These are phyloP conservation scores for Luidia sarsii DNA, from an alignment of 53 echinoderm and acorn worm genomes.

Conservation along the genomic window DNA sequence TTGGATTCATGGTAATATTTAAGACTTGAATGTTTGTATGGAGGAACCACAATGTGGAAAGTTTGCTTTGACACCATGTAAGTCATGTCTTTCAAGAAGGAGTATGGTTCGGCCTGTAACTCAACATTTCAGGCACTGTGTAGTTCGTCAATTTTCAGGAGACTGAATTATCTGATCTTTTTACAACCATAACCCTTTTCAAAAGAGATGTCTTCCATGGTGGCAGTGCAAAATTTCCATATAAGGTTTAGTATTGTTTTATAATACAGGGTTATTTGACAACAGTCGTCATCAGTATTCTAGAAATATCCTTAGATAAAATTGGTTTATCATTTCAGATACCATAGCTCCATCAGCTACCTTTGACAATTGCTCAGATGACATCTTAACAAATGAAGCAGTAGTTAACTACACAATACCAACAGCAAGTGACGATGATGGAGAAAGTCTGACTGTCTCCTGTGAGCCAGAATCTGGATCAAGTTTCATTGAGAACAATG, in stretches of 20 bases:
- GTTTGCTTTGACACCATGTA: neutral
- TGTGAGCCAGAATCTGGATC: constrained; percentile 34
- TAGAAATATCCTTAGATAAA: neutral
- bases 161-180: too few relatives aligned
- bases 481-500: neutral
- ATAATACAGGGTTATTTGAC: too few relatives aligned
- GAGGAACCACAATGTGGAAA: too few relatives aligned
- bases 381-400: constrained; percentile 15
- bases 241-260: too few relatives aligned
- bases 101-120: neutral
- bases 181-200: too few relatives aligned
- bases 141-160: neutral
- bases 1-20: too few relatives aligned
- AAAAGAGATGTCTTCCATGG: too few relatives aligned
- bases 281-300: too few relatives aligned
- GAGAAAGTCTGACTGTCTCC: neutral
- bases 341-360: constrained; percentile 10
- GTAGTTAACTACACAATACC: constrained; percentile 13
- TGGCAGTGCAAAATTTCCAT: too few relatives aligned
- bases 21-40: too few relatives aligned
- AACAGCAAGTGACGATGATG: constrained; percentile 9
- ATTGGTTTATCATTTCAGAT: neutral
- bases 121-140: neutral
- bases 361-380: neutral
- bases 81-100: neutral